phyloP scores from a whole-genome alignment of 2,113 vertebrate genomes.

The Oryctolagus cuniculus region mOryCun1.1 NC_091441.1:102445001-102445500 shows the following conservation, averaged over 20 bases:
- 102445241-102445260: neutral
- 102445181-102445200: neutral
- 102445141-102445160: too few relatives aligned
- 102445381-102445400: neutral
- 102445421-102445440: accelerated
- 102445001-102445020: neutral
- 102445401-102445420: neutral
- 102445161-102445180: neutral
- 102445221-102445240: neutral
- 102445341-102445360: neutral
- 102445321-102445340: neutral
- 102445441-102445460: neutral
- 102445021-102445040: neutral
- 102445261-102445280: neutral
- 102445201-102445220: neutral
- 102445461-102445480: accelerated
- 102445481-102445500: neutral
- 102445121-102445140: neutral
- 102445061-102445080: neutral
- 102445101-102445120: neutral
- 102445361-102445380: neutral
- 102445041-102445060: neutral
- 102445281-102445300: neutral
- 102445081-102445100: too few relatives aligned
- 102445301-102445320: neutral